Base-by-base conservation (phyloP, 2,797 vertebrate genomes). In the Pelobates cultripes region DNA sequence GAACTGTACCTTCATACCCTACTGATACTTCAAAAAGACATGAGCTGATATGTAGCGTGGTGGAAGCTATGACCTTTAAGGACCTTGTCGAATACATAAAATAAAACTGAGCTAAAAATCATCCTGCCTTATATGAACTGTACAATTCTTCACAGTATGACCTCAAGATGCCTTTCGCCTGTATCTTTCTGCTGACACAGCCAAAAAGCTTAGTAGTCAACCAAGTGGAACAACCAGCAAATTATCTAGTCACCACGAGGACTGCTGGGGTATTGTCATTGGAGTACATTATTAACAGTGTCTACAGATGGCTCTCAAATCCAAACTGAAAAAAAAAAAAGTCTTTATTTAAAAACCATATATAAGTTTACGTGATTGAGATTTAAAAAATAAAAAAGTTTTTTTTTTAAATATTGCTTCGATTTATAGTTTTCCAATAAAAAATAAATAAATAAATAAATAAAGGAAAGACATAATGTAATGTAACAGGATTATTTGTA, bases 161-260 rank as follows among this genome's bases (percentile, higher is more conserved):
- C 83, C 88, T 85, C 89, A 85, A 45, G 76, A 84, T 86, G 85
- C 81, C 88, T 89, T 91, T 89, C 87, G 86, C 87, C 83, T 78
- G 47, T 86, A 84, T 89, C 86, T 87, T 87, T 89, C 86, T 87
- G 89, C 86, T 80, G 71, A 88, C 86, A 72, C 78, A 84, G 83
- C 80, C 84, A 78, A 87, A 83, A 85, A 85, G 77, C 73, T 90
- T 89, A 88, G 87, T 88, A 80, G 83, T 87, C 83, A 86, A 41
- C 86, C 89, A 88, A 88, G 87, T 86, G 85, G 88, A 88, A 85
- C 85, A 86, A 43, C 86, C 88, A 88, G 86, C 88, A 86, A 86
- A 86, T 79, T 77, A 71, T 78, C 45, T 53, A 72, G 78, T 70
- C 78, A 82, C 73, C 80, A 73, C n/a, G 60, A 40, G 57, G 68